phyloP scores from a whole-genome alignment of 1,140 invertebrate genomes.

The Leptinotarsa defecta region DNA sequence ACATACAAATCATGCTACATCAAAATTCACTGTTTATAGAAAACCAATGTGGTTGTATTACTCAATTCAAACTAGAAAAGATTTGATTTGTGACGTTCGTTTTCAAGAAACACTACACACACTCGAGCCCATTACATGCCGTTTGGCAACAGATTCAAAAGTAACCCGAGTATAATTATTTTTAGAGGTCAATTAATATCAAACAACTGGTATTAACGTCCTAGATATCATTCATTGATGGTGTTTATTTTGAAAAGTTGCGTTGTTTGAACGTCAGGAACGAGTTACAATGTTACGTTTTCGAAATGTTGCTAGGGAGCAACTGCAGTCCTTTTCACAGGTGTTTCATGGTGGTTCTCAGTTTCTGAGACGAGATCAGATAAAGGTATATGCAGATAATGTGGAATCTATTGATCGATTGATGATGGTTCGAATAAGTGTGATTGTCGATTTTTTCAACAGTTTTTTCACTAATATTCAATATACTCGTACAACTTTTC shows the following conservation, averaged over 20 bases:
- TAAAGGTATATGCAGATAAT: too few relatives aligned
- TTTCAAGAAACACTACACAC: background rate
- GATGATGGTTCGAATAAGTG: too few relatives aligned
- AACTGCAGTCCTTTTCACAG: too few relatives aligned
- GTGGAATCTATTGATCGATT: too few relatives aligned
- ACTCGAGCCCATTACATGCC: background rate
- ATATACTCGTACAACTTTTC: too few relatives aligned
- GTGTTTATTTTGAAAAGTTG: conserved; percentile 12
- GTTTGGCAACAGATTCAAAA: conserved; percentile 19
- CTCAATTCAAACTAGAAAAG: too few relatives aligned
- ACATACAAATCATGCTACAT: background rate
- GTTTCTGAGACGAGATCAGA: too few relatives aligned
- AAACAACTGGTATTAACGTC: conserved; percentile 9
- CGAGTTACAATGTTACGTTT: background rate
- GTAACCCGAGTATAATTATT: conserved; percentile 14
- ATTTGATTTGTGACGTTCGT: too few relatives aligned
- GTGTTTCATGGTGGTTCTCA: too few relatives aligned
- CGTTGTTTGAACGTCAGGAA: conserved; percentile 9
- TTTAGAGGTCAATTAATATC: conserved; percentile 16
- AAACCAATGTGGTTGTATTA: background rate
- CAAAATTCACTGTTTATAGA: background rate
- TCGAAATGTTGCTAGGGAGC: background rate
- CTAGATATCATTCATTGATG: conserved; percentile 12
- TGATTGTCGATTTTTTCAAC: too few relatives aligned
- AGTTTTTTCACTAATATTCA: too few relatives aligned